A percentile compares a stretch with the other conserved stretches of the same genome.
These are phyloP conservation scores for Synanthedon tipuliformis DNA, from an alignment of 2,888 invertebrate species.

Conservation along the genomic window DNA sequence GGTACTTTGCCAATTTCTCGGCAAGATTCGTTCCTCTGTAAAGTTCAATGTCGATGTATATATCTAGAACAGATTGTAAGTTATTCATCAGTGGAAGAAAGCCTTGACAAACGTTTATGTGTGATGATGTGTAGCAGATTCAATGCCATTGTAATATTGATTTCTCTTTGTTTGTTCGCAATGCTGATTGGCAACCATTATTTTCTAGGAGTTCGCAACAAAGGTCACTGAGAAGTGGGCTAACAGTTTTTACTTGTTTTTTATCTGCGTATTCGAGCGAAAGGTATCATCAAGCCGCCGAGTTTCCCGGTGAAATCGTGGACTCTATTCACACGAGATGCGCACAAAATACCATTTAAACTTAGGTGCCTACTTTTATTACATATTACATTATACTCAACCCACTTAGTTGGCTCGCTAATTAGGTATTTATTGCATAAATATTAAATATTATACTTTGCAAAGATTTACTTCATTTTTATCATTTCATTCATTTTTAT, in stretches of 20 bases:
- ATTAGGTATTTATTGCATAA: too few relatives aligned
- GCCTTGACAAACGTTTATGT: background rate
- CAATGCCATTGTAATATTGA: background rate
- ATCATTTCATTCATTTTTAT: too few relatives aligned
- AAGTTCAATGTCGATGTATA: slow-evolving; percentile 50
- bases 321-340: slow-evolving; percentile 47
- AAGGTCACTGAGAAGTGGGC: slow-evolving; percentile 63
- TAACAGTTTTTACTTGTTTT: slow-evolving; percentile 51
- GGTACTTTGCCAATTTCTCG: slow-evolving; percentile 53
- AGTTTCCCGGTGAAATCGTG: slow-evolving; percentile 61
- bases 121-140: background rate
- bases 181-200: background rate
- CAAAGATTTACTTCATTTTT: too few relatives aligned
- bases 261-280: slow-evolving; percentile 59
- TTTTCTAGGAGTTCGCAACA: slow-evolving; percentile 41
- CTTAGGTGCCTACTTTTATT: too few relatives aligned
- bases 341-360: slow-evolving; percentile 41
- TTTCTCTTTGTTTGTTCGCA: background rate
- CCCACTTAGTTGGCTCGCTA: too few relatives aligned
- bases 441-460: too few relatives aligned
- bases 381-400: too few relatives aligned
- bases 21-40: slow-evolving; percentile 22
- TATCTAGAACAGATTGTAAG: background rate
- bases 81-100: background rate
- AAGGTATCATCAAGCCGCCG: slow-evolving; percentile 52